Evolutionary conservation across 2,888 invertebrate species (phyloP).

Genomic region (Leptogaster cylindrica): DNA sequence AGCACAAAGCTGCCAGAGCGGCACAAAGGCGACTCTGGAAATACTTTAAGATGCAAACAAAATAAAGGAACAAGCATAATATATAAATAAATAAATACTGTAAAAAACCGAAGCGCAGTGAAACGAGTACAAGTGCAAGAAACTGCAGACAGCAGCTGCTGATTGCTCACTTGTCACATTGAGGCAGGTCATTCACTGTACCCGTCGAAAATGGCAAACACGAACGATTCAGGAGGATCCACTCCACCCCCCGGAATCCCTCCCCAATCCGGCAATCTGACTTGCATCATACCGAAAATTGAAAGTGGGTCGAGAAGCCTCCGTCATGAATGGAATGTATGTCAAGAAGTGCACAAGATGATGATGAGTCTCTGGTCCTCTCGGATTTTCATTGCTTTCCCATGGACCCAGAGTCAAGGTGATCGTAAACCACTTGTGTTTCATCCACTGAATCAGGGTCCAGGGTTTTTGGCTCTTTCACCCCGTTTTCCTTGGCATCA

Average conservation of each 20-base stretch:
- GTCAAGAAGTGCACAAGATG: constrained; percentile 14
- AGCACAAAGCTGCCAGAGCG: not conserved
- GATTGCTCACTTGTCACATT: constrained; percentile 29
- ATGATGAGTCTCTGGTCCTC: not conserved
- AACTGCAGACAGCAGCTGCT: constrained; percentile 31
- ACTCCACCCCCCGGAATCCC: not conserved
- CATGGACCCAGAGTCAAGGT: constrained; percentile 26
- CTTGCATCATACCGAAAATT: constrained; percentile 3
- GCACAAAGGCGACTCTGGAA: constrained; percentile 10
- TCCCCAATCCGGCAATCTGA: not conserved
- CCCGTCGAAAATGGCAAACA: constrained; percentile 2
- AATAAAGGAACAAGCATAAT: not conserved
- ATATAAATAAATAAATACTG: constrained; percentile 8
- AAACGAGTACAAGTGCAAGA: constrained; percentile 22
- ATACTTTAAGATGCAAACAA: constrained; percentile 6
- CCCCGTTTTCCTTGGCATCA: no score
- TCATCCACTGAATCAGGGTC: no score
- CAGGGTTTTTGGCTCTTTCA: no score
- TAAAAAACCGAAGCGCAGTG: not conserved
- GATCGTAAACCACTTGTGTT: no score
- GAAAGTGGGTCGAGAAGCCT: constrained; percentile 23
- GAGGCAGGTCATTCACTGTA: constrained; percentile 33
- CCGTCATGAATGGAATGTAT: constrained; percentile 10
- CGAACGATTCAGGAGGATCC: constrained; percentile 5
- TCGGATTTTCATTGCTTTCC: not conserved